phyloP scores from a whole-genome alignment of 2,888 invertebrate species.

The Emmelina monodactyla region DNA sequence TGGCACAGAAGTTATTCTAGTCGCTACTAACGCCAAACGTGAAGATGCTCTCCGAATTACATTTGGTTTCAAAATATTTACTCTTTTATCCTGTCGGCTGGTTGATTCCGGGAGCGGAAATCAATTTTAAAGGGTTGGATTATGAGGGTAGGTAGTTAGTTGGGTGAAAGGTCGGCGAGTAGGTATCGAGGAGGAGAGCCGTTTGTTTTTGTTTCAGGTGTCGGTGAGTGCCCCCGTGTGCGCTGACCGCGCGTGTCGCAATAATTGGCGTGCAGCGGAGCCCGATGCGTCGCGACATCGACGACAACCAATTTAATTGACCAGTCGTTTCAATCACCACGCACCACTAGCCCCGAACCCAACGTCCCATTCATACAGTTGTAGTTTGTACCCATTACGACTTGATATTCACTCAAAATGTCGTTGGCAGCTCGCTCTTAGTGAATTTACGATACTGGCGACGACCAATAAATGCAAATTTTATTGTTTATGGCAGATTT shows the following conservation, averaged over 20 bases:
- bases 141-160: too few relatives aligned
- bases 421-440: conserved; percentile 54
- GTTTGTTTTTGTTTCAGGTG: conserved; percentile 11
- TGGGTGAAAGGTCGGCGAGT: too few relatives aligned
- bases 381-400: too few relatives aligned
- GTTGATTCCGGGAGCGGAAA: too few relatives aligned
- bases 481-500: conserved; percentile 63
- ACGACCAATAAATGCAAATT: conserved; percentile 66
- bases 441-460: conserved; percentile 54
- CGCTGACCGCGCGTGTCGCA: conserved; percentile 32
- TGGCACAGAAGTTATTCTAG: conserved; percentile 25
- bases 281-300: conserved; percentile 26
- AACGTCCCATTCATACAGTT: conserved; percentile 30
- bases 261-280: conserved; percentile 46
- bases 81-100: too few relatives aligned
- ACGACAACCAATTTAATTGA: conserved; percentile 48
- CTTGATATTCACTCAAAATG: conserved; percentile 57
- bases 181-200: conserved; percentile 8
- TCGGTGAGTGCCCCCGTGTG: conserved; percentile 19
- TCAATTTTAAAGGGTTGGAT: too few relatives aligned
- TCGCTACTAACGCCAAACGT: conserved; percentile 13
- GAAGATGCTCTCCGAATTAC: too few relatives aligned
- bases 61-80: too few relatives aligned
- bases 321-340: conserved; percentile 54
- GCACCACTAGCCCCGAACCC: conserved; percentile 42